These are phyloP conservation scores for Pycnomerus fuliginosus DNA, from an alignment of 2,888 invertebrate genomes.

Conservation along the genomic window DNA sequence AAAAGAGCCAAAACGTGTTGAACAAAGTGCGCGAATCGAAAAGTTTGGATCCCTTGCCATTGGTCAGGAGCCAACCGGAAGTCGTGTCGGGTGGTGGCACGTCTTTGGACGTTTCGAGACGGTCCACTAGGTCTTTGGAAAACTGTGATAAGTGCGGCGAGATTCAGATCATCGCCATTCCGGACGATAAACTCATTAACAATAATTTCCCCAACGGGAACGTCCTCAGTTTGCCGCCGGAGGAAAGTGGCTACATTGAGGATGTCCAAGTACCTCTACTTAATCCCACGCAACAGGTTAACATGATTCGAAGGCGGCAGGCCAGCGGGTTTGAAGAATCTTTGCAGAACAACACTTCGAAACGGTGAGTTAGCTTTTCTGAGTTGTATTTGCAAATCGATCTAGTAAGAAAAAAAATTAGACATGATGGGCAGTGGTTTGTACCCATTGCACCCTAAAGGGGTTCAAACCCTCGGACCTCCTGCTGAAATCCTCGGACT, in stretches of 20 bases:
- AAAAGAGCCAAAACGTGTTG: slow-evolving; percentile 44
- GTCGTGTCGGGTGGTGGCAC: slow-evolving; percentile 30
- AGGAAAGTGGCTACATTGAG: slow-evolving; percentile 45
- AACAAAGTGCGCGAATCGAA: slow-evolving; percentile 60
- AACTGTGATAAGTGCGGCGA: slow-evolving; percentile 54
- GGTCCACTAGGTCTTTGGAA: slow-evolving; percentile 53
- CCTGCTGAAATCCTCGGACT: too few relatives aligned
- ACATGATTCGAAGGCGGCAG: slow-evolving; percentile 42
- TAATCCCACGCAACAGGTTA: slow-evolving; percentile 38
- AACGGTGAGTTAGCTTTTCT: too few relatives aligned
- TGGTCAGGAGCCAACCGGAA: slow-evolving; percentile 32
- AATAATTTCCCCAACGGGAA: slow-evolving; percentile 60
- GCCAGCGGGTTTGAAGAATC: slow-evolving; percentile 46
- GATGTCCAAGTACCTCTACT: slow-evolving; percentile 54
- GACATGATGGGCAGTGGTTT: too few relatives aligned
- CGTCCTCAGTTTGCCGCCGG: slow-evolving; percentile 47
- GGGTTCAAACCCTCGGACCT: too few relatives aligned
- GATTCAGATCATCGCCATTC: slow-evolving; percentile 51
- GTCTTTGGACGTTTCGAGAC: slow-evolving; percentile 31
- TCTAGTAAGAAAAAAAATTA: too few relatives aligned
- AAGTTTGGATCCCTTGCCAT: slow-evolving; percentile 66
- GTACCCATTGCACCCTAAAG: too few relatives aligned
- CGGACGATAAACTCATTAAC: slow-evolving; percentile 54
- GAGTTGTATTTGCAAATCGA: too few relatives aligned
- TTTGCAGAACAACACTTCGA: slow-evolving; percentile 44